Conservation (phyloP, 1,140 invertebrate species). For the Gryon sp. region DNA sequence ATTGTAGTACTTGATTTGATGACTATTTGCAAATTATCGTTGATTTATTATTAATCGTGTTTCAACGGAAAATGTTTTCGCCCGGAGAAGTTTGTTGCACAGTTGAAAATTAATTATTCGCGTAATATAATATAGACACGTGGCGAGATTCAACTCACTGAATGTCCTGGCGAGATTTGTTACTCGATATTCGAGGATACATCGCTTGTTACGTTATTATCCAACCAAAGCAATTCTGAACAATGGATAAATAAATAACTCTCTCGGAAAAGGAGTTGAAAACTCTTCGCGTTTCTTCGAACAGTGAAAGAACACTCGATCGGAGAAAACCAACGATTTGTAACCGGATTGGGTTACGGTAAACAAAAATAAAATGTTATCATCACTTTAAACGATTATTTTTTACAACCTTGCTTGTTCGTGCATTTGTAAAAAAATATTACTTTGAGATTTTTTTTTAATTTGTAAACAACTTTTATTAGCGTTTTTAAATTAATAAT, state of each 20-base stretch:
- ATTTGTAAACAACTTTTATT: too few species aligned
- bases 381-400: too few species aligned
- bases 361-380: too few species aligned
- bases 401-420: too few species aligned
- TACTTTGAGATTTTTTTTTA: too few species aligned
- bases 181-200: constrained; percentile 15
- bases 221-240: constrained; percentile 17
- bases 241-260: constrained; percentile 35
- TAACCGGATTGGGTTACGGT: constrained; percentile 7
- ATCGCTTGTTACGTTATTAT: constrained; percentile 29
- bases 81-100: constrained; percentile 9
- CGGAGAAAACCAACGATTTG: constrained; percentile 16
- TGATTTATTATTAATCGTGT: constrained; percentile 29
- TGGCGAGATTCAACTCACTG: constrained; percentile 10
- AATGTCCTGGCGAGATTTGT: constrained; percentile 15
- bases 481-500: too few species aligned
- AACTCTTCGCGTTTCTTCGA: constrained; percentile 6
- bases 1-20: neutral
- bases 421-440: too few species aligned
- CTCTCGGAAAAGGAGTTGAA: constrained; percentile 11
- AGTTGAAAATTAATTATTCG: constrained; percentile 35
- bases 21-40: constrained; percentile 3
- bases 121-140: constrained; percentile 24
- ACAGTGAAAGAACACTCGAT: constrained; percentile 4
- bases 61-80: constrained; percentile 21